Evolutionary conservation across 1,140 invertebrate genomes (phyloP), one percentile per base, ranked within the genome.

Genomic region (Pachypeltis micranthus): DNA sequence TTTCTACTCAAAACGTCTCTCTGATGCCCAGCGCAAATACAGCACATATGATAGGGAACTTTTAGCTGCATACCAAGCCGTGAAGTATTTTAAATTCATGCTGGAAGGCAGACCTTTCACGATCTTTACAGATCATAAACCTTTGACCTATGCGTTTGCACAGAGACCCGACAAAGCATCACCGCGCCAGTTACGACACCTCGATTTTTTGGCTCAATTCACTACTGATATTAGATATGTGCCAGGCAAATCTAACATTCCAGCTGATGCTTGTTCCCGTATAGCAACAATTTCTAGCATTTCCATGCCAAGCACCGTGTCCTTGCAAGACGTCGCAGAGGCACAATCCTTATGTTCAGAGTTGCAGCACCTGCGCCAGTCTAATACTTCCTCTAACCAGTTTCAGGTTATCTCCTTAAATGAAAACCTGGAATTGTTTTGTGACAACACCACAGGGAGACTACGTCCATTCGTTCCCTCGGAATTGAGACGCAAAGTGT

Each of bases 31-130:
- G 67, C 34, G 59, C n/a, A 72, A 73, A 28, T 76, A 76, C 47
- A 69, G 68, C 14, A 69, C 73, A 2, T 79, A 74, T 67, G 75
- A 77, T 63, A 61, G 74, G 4, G 77, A 81, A 66, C 65, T 80
- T 1, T 58, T 79, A 2, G 77, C 74, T 0, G 72, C 76, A 21
- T 79, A 77, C 66, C 60, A 66, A 10, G 68, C 70, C 2, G 65
- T 78, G 0, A 69, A 74, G 63, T 70, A 74, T 56, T 79, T 80
- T 63, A 67, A 69, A 10, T 70, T 76, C 59, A 67, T 75, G 27
- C 24, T 80, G 0, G 75, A 78, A 70, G 74, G 69, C 21, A 66
- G 71, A 64, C 4, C 26, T 21, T 74, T 76, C 44, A 65, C 51
- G 0, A 68, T 77, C 4, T 71, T 62, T 25, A 76, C 74, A 2